Evolutionary conservation across 2,113 vertebrate genomes (phyloP).

Genomic region (Corythoichthys intestinalis): DNA sequence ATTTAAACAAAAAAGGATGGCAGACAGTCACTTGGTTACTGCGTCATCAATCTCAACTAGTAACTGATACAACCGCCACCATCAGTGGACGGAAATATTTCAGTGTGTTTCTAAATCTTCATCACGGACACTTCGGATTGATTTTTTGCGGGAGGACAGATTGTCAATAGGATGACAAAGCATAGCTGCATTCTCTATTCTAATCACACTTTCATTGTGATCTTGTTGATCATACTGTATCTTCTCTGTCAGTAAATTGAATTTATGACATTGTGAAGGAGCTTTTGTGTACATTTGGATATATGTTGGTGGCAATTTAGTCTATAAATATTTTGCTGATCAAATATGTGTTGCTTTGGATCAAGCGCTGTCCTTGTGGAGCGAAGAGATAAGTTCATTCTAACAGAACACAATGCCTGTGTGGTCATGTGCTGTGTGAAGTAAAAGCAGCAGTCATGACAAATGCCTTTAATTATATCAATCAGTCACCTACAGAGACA

Average conservation of each 20-base stretch:
- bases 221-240: not conserved
- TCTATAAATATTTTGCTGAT: not conserved
- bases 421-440: not conserved
- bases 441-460: not conserved
- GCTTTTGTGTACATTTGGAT: not conserved
- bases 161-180: not conserved
- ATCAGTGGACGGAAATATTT: constrained; percentile 23
- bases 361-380: not conserved
- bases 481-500: constrained; percentile 1
- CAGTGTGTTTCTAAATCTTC: not conserved
- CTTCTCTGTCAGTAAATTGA: not conserved
- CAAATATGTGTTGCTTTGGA: not conserved
- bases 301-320: not conserved
- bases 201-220: not conserved
- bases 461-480: not conserved
- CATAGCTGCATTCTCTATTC: not conserved
- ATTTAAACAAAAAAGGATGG: constrained; percentile 23
- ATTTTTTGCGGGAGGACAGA: not conserved
- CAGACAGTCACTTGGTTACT: constrained; percentile 28
- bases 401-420: not conserved
- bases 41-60: constrained; percentile 34
- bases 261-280: too few species aligned
- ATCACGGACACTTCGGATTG: not conserved
- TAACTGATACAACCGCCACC: constrained; percentile 28
- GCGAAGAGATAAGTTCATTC: not conserved